Conservation (phyloP, 2,888 invertebrate genomes). For the Brachyopa scutellaris region DNA sequence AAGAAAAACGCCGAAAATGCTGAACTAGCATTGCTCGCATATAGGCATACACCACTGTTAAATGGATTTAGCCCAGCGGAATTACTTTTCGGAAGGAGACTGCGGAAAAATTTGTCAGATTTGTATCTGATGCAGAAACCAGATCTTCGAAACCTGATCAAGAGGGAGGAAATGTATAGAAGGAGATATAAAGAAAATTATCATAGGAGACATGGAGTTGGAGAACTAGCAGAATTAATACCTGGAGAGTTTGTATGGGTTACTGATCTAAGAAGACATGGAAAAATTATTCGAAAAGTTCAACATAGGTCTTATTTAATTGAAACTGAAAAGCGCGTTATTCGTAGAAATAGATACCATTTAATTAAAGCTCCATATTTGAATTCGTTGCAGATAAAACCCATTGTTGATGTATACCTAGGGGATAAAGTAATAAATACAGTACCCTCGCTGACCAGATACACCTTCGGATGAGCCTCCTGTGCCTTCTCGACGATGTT, state of each 20-base stretch:
- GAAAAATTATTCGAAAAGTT: conserved; percentile 8
- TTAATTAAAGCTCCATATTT: conserved; percentile 6
- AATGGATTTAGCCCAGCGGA: conserved; percentile 3
- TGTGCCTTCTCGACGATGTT: too few species aligned
- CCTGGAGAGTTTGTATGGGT: conserved; percentile 4
- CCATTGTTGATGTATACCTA: not conserved
- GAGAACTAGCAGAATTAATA: not conserved
- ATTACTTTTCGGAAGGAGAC: not conserved
- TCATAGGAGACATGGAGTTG: not conserved
- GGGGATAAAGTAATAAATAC: too few species aligned
- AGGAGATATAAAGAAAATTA: not conserved
- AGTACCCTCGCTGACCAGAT: too few species aligned
- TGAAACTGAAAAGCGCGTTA: conserved; percentile 9
- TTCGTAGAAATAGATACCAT: conserved; percentile 16
- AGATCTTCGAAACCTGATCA: not conserved
- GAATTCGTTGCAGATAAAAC: conserved; percentile 3
- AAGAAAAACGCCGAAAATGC: not conserved
- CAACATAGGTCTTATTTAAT: conserved; percentile 16
- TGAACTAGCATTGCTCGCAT: not conserved
- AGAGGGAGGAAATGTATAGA: not conserved
- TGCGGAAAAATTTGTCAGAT: not conserved
- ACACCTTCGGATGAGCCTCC: too few species aligned
- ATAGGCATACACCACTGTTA: not conserved
- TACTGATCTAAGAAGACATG: not conserved
- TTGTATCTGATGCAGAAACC: not conserved